Evolutionary conservation across 2,888 invertebrate species (phyloP).

Genomic region (Dorcus hopei): DNA sequence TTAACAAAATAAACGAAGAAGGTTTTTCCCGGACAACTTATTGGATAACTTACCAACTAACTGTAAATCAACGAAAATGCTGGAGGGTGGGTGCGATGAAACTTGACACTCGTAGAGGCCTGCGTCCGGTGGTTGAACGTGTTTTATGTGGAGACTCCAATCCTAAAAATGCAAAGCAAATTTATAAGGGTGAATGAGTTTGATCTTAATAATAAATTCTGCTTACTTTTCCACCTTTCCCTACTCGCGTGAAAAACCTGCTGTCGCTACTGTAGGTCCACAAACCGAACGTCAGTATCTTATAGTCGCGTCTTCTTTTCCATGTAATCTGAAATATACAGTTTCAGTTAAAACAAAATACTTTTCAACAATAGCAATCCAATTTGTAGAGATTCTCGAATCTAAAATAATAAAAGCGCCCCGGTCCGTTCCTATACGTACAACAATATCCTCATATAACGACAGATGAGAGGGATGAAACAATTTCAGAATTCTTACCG

Average conservation of each 20-base stretch:
- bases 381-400: not conserved
- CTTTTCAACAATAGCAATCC: not conserved
- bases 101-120: constrained; percentile 68
- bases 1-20: not conserved
- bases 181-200: not conserved
- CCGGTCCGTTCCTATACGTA: not conserved
- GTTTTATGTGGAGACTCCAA: constrained; percentile 65
- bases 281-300: constrained; percentile 61
- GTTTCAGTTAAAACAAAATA: too few relatives aligned
- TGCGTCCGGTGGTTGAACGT: constrained; percentile 60
- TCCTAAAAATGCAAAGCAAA: constrained; percentile 49
- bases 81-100: constrained; percentile 63
- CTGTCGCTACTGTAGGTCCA: constrained; percentile 65
- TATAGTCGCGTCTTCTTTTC: constrained; percentile 66
- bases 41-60: constrained; percentile 58
- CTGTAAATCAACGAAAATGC: constrained; percentile 62
- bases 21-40: too few relatives aligned
- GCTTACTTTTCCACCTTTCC: constrained; percentile 56
- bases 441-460: too few relatives aligned
- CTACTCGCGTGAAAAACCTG: constrained; percentile 62
- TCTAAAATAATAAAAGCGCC: not conserved
- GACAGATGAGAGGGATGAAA: too few relatives aligned
- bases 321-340: constrained; percentile 62
- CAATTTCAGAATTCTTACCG: constrained; percentile 45
- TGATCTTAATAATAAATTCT: not conserved